Conservation (phyloP, 2,888 invertebrate species). For the Pyrocoelia pectoralis region DNA sequence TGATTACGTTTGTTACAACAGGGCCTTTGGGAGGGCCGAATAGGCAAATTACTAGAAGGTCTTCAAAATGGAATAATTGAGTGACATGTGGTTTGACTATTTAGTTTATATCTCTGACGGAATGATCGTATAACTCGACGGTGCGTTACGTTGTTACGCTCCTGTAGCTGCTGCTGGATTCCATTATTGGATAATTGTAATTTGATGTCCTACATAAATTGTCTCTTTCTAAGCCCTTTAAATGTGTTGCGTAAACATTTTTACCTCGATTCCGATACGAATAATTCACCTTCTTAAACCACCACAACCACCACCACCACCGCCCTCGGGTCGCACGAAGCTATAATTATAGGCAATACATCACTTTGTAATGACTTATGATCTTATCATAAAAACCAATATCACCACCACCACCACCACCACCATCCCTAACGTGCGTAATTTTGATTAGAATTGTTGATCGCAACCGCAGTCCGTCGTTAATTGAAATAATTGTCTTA, state of each 20-base stretch:
- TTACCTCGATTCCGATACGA: too few relatives aligned
- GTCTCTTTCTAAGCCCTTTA: slow-evolving; percentile 24
- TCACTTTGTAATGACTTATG: slow-evolving; percentile 27
- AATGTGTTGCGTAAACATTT: slow-evolving; percentile 4
- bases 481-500: not conserved
- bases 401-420: slow-evolving; percentile 12
- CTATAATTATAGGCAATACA: slow-evolving; percentile 28
- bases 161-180: slow-evolving; percentile 21
- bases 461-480: not conserved
- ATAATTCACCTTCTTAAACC: slow-evolving; percentile 23
- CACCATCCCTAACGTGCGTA: not conserved
- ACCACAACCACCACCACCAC: too few relatives aligned
- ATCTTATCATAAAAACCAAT: slow-evolving; percentile 31
- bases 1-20: slow-evolving; percentile 42
- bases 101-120: slow-evolving; percentile 36
- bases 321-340: too few relatives aligned
- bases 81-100: slow-evolving; percentile 38
- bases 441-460: not conserved
- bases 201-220: slow-evolving; percentile 35
- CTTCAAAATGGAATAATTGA: slow-evolving; percentile 36
- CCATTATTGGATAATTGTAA: slow-evolving; percentile 35
- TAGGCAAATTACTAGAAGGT: slow-evolving; percentile 33
- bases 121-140: slow-evolving; percentile 36
- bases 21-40: slow-evolving; percentile 24
- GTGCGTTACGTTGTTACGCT: slow-evolving; percentile 38